Evolutionary conservation across 1,140 invertebrate genomes (phyloP).

Genomic region (Apis florea): DNA sequence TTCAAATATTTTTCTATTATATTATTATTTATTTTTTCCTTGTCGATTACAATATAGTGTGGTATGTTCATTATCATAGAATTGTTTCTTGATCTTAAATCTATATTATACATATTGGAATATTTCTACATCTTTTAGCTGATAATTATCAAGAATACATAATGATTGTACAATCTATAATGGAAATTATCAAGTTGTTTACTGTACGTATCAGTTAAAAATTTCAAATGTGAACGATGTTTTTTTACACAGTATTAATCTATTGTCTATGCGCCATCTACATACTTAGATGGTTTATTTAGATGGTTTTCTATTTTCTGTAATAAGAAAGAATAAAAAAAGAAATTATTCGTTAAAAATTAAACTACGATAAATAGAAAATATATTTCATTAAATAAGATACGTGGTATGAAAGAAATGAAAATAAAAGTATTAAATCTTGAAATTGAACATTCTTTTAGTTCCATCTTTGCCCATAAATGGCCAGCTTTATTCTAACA

Average conservation of each 20-base stretch:
- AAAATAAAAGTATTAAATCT: background rate
- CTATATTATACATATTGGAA: background rate
- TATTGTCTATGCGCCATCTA: background rate
- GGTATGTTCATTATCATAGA: too few relatives aligned
- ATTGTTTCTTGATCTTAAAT: too few relatives aligned
- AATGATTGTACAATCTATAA: background rate
- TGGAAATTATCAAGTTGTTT: slow-evolving; percentile 11
- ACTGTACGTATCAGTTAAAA: background rate
- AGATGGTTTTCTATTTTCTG: background rate
- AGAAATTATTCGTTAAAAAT: background rate
- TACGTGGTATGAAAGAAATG: background rate
- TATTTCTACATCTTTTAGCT: background rate
- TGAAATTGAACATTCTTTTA: background rate
- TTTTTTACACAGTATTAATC: background rate
- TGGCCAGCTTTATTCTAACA: slow-evolving; percentile 23
- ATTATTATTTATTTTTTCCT: too few relatives aligned
- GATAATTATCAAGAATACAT: background rate
- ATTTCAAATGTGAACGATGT: background rate
- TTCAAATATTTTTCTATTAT: too few relatives aligned
- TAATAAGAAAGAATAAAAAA: background rate
- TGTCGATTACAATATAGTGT: too few relatives aligned
- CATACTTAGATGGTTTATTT: too few relatives aligned
- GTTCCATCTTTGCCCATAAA: slow-evolving; percentile 20
- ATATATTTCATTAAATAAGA: background rate
- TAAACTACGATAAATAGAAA: background rate